phyloP scores from a whole-genome alignment of 2,797 vertebrate genomes.

The Mormyrus hasselquistii region DNA sequence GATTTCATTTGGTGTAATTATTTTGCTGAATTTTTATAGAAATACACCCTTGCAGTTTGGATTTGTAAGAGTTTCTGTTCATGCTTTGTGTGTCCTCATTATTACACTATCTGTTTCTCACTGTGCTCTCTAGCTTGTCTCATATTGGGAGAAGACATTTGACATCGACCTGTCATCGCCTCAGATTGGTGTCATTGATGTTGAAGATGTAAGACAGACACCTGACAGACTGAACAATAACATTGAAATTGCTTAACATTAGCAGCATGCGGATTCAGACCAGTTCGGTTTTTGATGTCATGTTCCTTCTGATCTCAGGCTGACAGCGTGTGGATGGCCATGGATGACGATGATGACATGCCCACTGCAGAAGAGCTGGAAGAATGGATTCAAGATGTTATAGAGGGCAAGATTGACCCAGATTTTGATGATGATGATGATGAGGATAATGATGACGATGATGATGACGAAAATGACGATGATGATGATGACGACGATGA shows the following conservation, averaged over 20 bases:
- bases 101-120: neutral
- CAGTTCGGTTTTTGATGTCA: neutral
- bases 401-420: conserved; percentile 77
- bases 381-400: conserved; percentile 81
- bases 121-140: conserved; percentile 66
- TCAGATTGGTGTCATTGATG: conserved; percentile 86
- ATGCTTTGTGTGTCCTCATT: neutral
- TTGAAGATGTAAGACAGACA: conserved; percentile 75
- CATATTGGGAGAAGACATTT: conserved; percentile 91
- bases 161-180: conserved; percentile 77
- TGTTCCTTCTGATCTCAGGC: conserved; percentile 56
- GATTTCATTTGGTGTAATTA: neutral
- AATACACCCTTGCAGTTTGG: neutral
- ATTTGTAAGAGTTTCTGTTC: neutral
- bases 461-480: conserved; percentile 33
- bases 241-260: neutral
- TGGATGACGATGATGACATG: conserved; percentile 82
- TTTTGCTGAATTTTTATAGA: neutral
- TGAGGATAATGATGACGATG: conserved; percentile 27
- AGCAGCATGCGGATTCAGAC: neutral
- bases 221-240: neutral
- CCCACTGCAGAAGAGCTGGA: conserved; percentile 76
- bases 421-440: conserved; percentile 59
- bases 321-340: conserved; percentile 88
- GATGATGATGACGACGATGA: conserved; percentile 33